A percentile compares a stretch with the other conserved stretches of the same genome.
Conservation (phyloP, 2,797 vertebrate genomes). For the Harpagifer antarcticus region DNA sequence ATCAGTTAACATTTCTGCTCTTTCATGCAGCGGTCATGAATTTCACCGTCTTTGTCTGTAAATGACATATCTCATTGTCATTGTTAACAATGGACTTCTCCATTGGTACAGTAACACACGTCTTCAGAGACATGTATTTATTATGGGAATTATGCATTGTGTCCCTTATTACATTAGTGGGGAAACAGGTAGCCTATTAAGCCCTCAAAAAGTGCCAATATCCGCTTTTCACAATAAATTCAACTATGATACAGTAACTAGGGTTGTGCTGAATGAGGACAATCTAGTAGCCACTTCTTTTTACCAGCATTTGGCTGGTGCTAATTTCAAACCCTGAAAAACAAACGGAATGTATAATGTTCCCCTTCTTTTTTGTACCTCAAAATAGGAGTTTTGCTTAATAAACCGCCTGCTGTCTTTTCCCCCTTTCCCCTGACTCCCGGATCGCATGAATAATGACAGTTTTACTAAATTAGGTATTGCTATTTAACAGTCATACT, state of each 20-base stretch:
- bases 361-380: not conserved
- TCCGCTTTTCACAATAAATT: conserved; percentile 22
- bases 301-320: no score
- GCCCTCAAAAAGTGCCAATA: conserved; percentile 9
- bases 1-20: conserved; percentile 20
- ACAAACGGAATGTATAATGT: not conserved
- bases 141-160: conserved; percentile 35
- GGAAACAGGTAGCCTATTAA: conserved; percentile 31
- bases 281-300: no score
- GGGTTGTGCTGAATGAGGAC: no score
- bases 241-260: not conserved
- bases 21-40: not conserved
- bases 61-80: conserved; percentile 32
- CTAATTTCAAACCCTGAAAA: no score
- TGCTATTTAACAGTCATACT: conserved; percentile 22
- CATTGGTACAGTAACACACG: not conserved
- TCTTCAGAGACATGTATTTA: conserved; percentile 35
- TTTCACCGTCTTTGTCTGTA: conserved; percentile 35
- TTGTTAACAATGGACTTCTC: conserved; percentile 27
- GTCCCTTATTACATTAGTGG: conserved; percentile 42
- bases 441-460: conserved; percentile 15
- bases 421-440: not conserved
- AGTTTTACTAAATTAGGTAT: conserved; percentile 22
- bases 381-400: conserved; percentile 9
- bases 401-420: conserved; percentile 2